Evolutionary conservation across 2,797 vertebrate genomes (phyloP), one percentile per base, ranked within the genome.

Genomic region (Neosilurus mollespiculum): DNA sequence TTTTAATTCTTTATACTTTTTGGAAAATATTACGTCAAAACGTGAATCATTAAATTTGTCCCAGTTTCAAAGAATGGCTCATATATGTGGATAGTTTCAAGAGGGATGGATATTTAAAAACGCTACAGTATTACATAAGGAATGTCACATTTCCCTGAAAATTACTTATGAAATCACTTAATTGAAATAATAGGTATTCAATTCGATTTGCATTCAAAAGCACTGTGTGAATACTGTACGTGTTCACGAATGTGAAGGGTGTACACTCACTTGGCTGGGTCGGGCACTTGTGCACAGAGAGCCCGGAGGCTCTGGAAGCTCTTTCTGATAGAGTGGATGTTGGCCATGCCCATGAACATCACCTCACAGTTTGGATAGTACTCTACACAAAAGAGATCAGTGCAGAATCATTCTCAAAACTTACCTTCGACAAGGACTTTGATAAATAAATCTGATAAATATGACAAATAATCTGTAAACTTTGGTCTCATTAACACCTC

Each of bases 291-390:
- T 73, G 97, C 98, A 89, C 98, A 99, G 87, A 99, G 96, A 88
- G 98, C 94, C 59, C 98, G 95, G 89, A 99, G 90, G 0, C 96
- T 97, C 93, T 99, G 98, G 92, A 99, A 99, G 93, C 98, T 99
- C 93, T 97, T 98, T 89, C 98, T 96, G 89, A 99, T 99, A 81
- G 97, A 98, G 91, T 99, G 98, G 89, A 99, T 99, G 93, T 99
- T 99, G 88, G 98, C 98, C 98, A 99, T 99, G 59, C 97, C 96
- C 98, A 99, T 99, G 90, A 99, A 99, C 75, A 98, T 95, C 26
- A 99, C 98, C 93, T 99, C 98, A 89, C 97, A 99, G 94, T 98
- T 99, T 0, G 97, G 97, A 86, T 99, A 99, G 93, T 99, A 99
- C 86, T 99, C 97, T 99, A 92, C 9, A 93, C 88, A 34, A 73